phyloP scores from a whole-genome alignment of 1,140 invertebrate genomes.

The Brachionus plicatilis region DNA sequence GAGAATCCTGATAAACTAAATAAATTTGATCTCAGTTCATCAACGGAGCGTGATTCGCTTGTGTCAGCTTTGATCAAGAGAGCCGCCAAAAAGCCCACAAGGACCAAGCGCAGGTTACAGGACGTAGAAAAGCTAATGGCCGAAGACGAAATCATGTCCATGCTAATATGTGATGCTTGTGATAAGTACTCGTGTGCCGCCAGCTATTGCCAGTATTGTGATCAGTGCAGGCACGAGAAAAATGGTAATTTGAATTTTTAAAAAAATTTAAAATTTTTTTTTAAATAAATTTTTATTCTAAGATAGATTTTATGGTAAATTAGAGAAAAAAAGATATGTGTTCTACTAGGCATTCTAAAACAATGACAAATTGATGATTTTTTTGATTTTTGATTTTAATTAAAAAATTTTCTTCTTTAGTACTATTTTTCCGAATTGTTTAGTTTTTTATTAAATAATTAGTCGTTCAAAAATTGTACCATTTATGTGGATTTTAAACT shows the following conservation, averaged over 20 bases:
- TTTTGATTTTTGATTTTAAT: neutral
- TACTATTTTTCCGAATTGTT: neutral
- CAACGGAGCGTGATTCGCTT: neutral
- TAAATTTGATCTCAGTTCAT: neutral
- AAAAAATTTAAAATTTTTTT: neutral
- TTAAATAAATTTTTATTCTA: neutral
- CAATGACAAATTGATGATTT: neutral
- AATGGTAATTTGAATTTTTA: neutral
- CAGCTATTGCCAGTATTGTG: conserved; percentile 26
- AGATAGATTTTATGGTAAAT: neutral
- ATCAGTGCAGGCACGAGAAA: neutral
- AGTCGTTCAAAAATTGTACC: neutral
- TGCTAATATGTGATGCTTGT: conserved; percentile 19
- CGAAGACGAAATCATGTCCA: conserved; percentile 33
- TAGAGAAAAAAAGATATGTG: conserved; percentile 11
- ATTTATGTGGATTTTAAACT: neutral
- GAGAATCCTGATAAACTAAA: neutral
- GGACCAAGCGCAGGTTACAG: neutral
- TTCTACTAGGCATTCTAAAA: conserved; percentile 6
- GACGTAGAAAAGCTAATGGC: conserved; percentile 30
- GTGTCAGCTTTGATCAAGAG: neutral
- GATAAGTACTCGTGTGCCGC: conserved; percentile 7
- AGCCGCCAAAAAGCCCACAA: neutral
- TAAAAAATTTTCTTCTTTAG: neutral
- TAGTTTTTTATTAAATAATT: neutral